Evolutionary conservation across 2,888 invertebrate genomes (phyloP).

Genomic region (Drosophila peninsularis): DNA sequence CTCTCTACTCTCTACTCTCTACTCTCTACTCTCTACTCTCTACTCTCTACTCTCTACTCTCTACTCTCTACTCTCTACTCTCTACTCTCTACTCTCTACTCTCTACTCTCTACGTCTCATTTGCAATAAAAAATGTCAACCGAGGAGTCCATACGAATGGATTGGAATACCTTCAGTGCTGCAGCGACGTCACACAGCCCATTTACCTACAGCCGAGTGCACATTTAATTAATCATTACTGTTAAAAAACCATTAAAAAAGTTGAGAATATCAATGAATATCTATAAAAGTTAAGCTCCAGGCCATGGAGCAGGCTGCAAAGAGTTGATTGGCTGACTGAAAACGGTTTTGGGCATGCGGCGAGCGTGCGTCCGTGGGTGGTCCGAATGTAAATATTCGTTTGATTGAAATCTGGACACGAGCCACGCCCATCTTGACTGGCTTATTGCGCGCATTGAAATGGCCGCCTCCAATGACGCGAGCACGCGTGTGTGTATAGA

Average conservation of each 20-base stretch:
- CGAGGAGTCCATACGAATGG: too few relatives aligned
- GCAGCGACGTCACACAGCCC: conserved; percentile 50
- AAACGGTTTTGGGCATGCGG: conserved; percentile 30
- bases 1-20: too few relatives aligned
- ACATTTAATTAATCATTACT: conserved; percentile 77
- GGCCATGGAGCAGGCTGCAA: conserved; percentile 38
- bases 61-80: too few relatives aligned
- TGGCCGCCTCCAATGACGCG: neutral
- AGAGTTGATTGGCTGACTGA: conserved; percentile 63
- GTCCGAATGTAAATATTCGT: conserved; percentile 41
- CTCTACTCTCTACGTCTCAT: neutral
- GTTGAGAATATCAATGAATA: conserved; percentile 63
- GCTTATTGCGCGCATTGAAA: conserved; percentile 13
- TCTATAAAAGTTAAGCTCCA: conserved; percentile 58
- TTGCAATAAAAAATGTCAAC: conserved; percentile 17
- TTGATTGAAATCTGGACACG: conserved; percentile 29
- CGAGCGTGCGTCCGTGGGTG: conserved; percentile 30
- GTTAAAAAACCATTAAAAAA: conserved; percentile 77
- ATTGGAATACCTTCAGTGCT: conserved; percentile 36
- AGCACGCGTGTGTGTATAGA: conserved; percentile 4
- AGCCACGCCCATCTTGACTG: conserved; percentile 11
- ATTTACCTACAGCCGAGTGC: conserved; percentile 75
- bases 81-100: too few relatives aligned
- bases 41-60: too few relatives aligned
- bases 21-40: too few relatives aligned